Percentiles rank a stretch among this genome's conserved stretches.
phyloP scores from a whole-genome alignment of 2,797 vertebrate species.

The Enteromius fasciolatus region DNA sequence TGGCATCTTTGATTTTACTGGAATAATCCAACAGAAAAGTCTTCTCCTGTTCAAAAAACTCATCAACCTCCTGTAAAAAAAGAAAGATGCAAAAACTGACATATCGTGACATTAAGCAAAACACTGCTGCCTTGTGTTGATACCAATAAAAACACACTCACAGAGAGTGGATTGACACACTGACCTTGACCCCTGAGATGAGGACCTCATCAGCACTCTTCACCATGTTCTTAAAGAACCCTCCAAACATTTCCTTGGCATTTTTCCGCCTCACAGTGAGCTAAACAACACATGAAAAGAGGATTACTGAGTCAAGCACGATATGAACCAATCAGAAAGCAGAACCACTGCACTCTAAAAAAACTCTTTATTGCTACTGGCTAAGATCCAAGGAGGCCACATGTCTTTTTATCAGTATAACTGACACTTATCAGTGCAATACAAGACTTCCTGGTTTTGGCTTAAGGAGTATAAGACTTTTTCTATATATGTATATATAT shows the following conservation, averaged over 20 bases:
- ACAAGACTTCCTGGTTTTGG: constrained; percentile 8
- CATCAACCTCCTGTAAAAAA: constrained; percentile 89
- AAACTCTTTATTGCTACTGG: background rate
- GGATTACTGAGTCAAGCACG: background rate
- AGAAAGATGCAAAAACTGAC: constrained; percentile 21
- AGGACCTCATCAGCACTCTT: constrained; percentile 96
- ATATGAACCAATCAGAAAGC: constrained; percentile 1
- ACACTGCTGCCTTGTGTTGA: background rate
- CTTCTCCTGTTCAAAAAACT: constrained; percentile 99
- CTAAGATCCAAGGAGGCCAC: background rate
- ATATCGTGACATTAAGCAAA: constrained; percentile 11
- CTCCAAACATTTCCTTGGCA: constrained; percentile 97
- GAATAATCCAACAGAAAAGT: constrained; percentile 94
- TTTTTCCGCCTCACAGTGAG: constrained; percentile 95
- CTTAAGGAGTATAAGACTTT: background rate
- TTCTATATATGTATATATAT: background rate
- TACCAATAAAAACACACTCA: background rate
- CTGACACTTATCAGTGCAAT: background rate
- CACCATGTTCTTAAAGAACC: constrained; percentile 95
- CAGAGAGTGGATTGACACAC: constrained; percentile 1
- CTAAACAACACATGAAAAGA: constrained; percentile 68
- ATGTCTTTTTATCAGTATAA: constrained; percentile 11
- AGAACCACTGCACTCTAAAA: background rate
- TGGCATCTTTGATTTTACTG: constrained; percentile 93
- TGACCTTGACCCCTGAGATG: constrained; percentile 94